Conservation (phyloP, 2,888 invertebrate genomes). For the Cryptops parisi region DNA sequence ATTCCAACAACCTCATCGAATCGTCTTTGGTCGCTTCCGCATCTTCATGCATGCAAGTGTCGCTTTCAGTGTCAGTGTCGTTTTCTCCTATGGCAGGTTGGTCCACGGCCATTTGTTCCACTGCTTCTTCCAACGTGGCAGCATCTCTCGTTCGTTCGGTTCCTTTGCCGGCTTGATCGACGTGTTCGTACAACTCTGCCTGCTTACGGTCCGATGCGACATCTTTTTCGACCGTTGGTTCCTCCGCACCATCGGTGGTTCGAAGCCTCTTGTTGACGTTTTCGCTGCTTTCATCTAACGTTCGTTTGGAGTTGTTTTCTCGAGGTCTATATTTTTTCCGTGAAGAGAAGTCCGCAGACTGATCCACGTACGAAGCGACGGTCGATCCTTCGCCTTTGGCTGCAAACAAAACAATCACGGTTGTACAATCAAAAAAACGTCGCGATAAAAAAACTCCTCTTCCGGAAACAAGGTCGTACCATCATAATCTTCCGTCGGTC, state of each 20-base stretch:
- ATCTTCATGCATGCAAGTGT: not conserved
- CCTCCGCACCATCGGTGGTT: slow-evolving; percentile 1
- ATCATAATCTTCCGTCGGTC: no score
- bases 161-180: slow-evolving; percentile 16
- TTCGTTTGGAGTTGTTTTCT: slow-evolving; percentile 1
- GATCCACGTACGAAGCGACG: no score
- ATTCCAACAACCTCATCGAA: slow-evolving; percentile 13
- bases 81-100: slow-evolving; percentile 15
- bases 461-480: no score
- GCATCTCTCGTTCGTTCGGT: slow-evolving; percentile 18
- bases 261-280: not conserved
- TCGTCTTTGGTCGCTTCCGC: slow-evolving; percentile 4
- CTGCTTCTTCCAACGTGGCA: slow-evolving; percentile 20
- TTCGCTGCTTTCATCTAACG: slow-evolving; percentile 4
- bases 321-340: no score
- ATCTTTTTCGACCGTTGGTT: not conserved
- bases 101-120: slow-evolving; percentile 18
- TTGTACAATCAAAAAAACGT: no score
- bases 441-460: no score
- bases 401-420: no score
- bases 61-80: slow-evolving; percentile 2
- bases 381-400: no score
- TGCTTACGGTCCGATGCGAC: slow-evolving; percentile 2
- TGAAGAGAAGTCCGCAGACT: not conserved
- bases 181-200: slow-evolving; percentile 19